Evolutionary conservation across 2,797 vertebrate genomes (phyloP).

Genomic region (Pampus argenteus): DNA sequence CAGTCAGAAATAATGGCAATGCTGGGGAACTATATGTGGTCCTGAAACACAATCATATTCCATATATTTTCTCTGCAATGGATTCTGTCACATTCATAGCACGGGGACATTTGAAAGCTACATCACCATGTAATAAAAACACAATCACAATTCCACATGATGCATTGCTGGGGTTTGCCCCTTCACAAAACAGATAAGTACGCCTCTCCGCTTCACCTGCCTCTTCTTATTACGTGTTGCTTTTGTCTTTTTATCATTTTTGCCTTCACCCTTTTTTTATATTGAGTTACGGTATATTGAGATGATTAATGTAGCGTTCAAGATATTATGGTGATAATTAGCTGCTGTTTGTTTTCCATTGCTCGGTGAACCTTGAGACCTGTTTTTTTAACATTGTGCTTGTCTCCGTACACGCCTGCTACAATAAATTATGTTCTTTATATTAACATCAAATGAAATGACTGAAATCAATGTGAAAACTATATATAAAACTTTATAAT

Average conservation of each 20-base stretch:
- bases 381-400: background rate
- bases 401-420: background rate
- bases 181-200: slow-evolving; percentile 19
- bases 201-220: slow-evolving; percentile 8
- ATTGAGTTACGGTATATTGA: background rate
- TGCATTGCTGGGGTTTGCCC: slow-evolving; percentile 34
- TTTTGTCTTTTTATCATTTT: slow-evolving; percentile 8
- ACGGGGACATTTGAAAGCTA: slow-evolving; percentile 28
- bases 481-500: background rate
- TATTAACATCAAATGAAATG: background rate
- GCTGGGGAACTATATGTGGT: background rate
- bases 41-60: slow-evolving; percentile 38
- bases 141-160: slow-evolving; percentile 32
- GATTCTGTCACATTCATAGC: slow-evolving; percentile 59
- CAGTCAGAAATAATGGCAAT: slow-evolving; percentile 31
- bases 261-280: background rate
- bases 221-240: background rate
- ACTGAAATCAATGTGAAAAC: too few species aligned
- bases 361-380: background rate
- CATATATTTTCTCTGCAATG: slow-evolving; percentile 36
- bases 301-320: slow-evolving; percentile 1
- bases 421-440: background rate
- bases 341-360: background rate
- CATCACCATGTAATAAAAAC: slow-evolving; percentile 50
- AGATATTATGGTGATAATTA: slow-evolving; percentile 3